Evolutionary conservation across 2,888 invertebrate genomes (phyloP), one percentile per base, ranked within the genome.

Genomic region (Cephus rjabovi): DNA sequence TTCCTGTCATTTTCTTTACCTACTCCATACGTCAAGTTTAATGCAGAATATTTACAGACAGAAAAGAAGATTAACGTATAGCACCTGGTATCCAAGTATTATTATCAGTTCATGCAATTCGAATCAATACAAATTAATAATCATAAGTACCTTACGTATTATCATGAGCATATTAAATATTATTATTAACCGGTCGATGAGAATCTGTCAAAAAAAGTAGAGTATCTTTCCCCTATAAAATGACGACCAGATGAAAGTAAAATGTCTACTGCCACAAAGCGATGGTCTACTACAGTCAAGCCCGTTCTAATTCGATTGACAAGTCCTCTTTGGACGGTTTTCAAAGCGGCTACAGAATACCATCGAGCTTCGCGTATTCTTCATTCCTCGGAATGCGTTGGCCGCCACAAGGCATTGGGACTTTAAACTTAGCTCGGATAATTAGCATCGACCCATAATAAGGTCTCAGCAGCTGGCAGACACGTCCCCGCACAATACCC

Each of bases 401-500:
- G 78, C 80, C 69, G 69, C 76, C 33, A 34, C 74, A 75, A 74
- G 75, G 34, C 79, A 23, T 23, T 69, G 74, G 74, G 71, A 75
- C 74, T 81, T 81, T 80, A 81, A 81, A 83, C 79, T 81, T 80
- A 82, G 80, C 77, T 77, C 69, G 35, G 69, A 80, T 81, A 82
- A 83, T 82, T 83, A 82, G 79, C 80, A 77, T 79, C 79, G 75
- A 77, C 69, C 35, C 77, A 77, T 79, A 76, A 79, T 56, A 56
- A 56, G 56, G 56, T 56, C 56, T 56, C 23, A 56, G 56, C 56
- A 56, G 56, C 56, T 56, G 56, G 56, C 56, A 56, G 23, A 56
- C 56, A 23, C 1, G 56, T 56, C 6, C 23, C 23, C 56, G 56
- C 56, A 23, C 56, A 56, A 56, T 56, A 23, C 23, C 56, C 56